phyloP scores from a whole-genome alignment of 2,888 invertebrate species.

The Lithophane leautieri region DNA sequence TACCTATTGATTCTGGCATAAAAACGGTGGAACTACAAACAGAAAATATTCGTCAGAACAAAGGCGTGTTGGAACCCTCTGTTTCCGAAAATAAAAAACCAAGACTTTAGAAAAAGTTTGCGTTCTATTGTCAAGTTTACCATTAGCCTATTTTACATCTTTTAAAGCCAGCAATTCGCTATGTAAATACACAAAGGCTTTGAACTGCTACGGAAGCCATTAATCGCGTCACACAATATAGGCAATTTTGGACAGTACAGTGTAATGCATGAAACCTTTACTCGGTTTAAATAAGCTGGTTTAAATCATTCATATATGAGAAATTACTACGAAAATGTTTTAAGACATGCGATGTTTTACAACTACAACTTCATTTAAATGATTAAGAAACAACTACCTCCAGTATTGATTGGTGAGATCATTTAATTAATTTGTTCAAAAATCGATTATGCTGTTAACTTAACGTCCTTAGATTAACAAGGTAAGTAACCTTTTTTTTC shows the following conservation, averaged over 20 bases:
- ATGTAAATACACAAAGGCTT: slow-evolving; percentile 26
- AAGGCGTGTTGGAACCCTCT: not conserved
- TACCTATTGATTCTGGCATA: slow-evolving; percentile 27
- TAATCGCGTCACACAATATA: slow-evolving; percentile 31
- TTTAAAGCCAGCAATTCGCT: slow-evolving; percentile 21
- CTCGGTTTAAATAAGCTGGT: slow-evolving; percentile 26
- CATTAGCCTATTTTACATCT: slow-evolving; percentile 41
- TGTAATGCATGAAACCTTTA: slow-evolving; percentile 25
- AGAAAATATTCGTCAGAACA: not conserved
- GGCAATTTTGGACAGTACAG: slow-evolving; percentile 31
- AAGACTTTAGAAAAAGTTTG: slow-evolving; percentile 10
- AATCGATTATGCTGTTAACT: slow-evolving; percentile 15
- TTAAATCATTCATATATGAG: slow-evolving; percentile 25
- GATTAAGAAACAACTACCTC: slow-evolving; percentile 19
- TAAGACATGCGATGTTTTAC: slow-evolving; percentile 29
- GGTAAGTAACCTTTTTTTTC: not conserved
- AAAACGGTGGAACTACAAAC: not conserved
- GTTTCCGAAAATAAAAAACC: not conserved
- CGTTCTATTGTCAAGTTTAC: slow-evolving; percentile 30
- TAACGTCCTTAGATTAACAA: not conserved
- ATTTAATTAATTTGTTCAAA: slow-evolving; percentile 1
- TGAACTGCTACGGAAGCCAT: slow-evolving; percentile 17
- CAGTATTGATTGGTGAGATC: slow-evolving; percentile 23
- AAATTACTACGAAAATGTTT: slow-evolving; percentile 20
- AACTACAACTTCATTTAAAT: slow-evolving; percentile 49